Evolutionary conservation across 2,797 vertebrate genomes (phyloP).

Genomic region (Centroberyx gerrardi): DNA sequence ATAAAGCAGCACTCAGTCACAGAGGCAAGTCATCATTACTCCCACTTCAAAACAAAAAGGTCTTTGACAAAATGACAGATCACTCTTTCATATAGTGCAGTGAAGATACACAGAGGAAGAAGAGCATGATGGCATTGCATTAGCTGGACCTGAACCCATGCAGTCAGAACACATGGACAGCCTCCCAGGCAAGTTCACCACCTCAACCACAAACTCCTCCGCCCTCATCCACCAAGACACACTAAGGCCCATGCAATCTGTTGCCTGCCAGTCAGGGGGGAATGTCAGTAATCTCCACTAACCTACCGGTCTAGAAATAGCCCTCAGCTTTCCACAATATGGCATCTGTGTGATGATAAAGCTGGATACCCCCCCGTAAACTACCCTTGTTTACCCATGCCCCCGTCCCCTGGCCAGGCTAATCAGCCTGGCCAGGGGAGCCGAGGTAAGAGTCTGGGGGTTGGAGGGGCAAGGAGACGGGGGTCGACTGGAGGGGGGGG

Average conservation of each 20-base stretch:
- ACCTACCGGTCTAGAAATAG: slow-evolving; percentile 48
- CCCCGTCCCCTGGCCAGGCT: slow-evolving; percentile 47
- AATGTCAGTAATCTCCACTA: slow-evolving; percentile 43
- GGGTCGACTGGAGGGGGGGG: slow-evolving; percentile 27
- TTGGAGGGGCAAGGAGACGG: slow-evolving; percentile 34
- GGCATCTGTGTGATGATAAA: slow-evolving; percentile 52
- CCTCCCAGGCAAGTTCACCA: slow-evolving; percentile 27
- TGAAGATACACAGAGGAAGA: background rate
- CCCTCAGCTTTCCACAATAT: slow-evolving; percentile 35
- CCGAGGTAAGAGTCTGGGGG: slow-evolving; percentile 62
- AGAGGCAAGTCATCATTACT: background rate
- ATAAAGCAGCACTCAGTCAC: background rate
- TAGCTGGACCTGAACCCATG: slow-evolving; percentile 7
- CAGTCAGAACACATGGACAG: slow-evolving; percentile 14
- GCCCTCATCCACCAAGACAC: slow-evolving; percentile 26
- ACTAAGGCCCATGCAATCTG: slow-evolving; percentile 47
- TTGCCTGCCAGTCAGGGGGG: slow-evolving; percentile 37
- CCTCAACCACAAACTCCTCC: slow-evolving; percentile 40
- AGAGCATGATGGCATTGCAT: background rate
- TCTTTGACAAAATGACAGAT: slow-evolving; percentile 31
- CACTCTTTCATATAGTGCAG: background rate
- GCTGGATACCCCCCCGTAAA: slow-evolving; percentile 52
- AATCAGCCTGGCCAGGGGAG: slow-evolving; percentile 56
- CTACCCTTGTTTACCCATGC: slow-evolving; percentile 41
- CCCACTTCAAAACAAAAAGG: slow-evolving; percentile 19